A percentile compares a stretch with the other conserved stretches of the same genome.
phyloP scores from a whole-genome alignment of 2,113 vertebrate genomes.

The Gobio gobio region DNA sequence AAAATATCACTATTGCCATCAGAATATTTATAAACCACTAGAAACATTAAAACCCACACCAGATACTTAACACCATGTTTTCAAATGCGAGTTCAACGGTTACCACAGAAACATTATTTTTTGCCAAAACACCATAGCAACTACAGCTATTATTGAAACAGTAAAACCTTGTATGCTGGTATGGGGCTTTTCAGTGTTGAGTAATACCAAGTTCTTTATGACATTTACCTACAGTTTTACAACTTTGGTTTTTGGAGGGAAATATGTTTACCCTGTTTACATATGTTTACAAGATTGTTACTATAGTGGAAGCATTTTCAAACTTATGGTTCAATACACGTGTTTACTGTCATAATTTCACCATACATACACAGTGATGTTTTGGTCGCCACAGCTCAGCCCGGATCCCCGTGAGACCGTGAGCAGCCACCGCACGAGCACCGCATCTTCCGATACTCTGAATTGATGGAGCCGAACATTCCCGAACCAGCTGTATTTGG shows the following conservation, averaged over 20 bases:
- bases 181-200: not conserved
- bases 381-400: constrained; percentile 77
- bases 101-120: not conserved
- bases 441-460: constrained; percentile 84
- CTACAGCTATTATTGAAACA: not conserved
- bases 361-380: constrained; percentile 84
- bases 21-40: not conserved
- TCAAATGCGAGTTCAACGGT: not conserved
- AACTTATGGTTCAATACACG: not conserved
- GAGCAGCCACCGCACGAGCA: constrained; percentile 86
- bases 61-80: not conserved
- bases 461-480: constrained; percentile 89
- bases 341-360: not conserved
- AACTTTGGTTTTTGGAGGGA: not conserved
- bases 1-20: not conserved
- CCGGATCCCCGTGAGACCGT: constrained; percentile 76
- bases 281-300: not conserved
- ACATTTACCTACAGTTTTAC: not conserved
- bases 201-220: not conserved
- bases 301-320: not conserved
- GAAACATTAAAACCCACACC: not conserved
- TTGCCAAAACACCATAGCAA: not conserved
- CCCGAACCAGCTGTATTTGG: constrained; percentile 90
- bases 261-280: not conserved
- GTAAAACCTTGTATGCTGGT: not conserved